Conservation (phyloP, 1,140 invertebrate species). For the Thaumetopoea pityocampa region DNA sequence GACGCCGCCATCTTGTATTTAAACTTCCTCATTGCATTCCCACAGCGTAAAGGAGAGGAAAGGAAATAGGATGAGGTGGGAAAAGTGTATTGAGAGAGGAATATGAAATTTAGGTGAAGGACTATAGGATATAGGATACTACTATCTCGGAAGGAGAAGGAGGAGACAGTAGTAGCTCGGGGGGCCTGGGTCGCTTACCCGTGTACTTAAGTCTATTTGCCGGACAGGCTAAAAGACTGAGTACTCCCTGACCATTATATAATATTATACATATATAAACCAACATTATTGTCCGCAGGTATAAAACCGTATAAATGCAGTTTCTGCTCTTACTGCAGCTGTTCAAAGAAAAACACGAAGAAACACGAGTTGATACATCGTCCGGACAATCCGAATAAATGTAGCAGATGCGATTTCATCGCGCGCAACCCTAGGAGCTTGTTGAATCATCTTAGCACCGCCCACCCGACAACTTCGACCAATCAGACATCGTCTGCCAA, state of each 20-base stretch:
- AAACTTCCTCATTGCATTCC: too few relatives aligned
- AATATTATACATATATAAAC: background rate
- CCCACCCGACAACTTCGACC: background rate
- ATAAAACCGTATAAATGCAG: slow-evolving; percentile 58
- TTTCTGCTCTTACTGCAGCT: slow-evolving; percentile 44
- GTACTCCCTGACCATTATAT: background rate
- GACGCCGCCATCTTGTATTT: too few relatives aligned
- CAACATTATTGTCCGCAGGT: slow-evolving; percentile 21
- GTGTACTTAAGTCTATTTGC: background rate
- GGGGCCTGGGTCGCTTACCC: too few relatives aligned
- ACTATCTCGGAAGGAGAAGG: too few relatives aligned
- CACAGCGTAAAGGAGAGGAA: too few relatives aligned
- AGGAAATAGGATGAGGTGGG: too few relatives aligned
- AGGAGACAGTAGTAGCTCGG: too few relatives aligned
- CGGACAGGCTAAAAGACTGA: background rate
- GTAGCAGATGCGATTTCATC: slow-evolving; percentile 42
- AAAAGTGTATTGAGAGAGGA: too few relatives aligned
- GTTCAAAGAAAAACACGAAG: slow-evolving; percentile 58
- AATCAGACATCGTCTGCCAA: background rate
- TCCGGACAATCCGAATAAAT: slow-evolving; percentile 49
- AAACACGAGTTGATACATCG: slow-evolving; percentile 55
- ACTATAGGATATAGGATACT: too few relatives aligned
- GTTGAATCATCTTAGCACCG: slow-evolving; percentile 28
- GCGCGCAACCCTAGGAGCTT: slow-evolving; percentile 31
- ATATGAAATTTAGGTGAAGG: too few relatives aligned